phyloP scores from a whole-genome alignment of 2,797 vertebrate species.

The Parambassis ranga region DNA sequence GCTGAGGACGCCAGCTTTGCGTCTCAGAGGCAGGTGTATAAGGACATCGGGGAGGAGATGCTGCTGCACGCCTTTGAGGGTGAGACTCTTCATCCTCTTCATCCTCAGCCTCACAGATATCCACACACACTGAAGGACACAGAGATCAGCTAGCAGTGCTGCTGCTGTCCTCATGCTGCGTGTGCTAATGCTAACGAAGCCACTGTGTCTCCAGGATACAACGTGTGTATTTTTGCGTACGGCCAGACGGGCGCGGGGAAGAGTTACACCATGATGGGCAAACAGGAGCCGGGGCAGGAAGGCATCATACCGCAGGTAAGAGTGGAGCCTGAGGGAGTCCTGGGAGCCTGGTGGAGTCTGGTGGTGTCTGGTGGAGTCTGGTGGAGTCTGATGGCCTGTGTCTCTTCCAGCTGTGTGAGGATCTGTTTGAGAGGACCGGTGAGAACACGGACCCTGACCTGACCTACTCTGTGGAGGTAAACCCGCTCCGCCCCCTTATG shows the following conservation, averaged over 20 bases:
- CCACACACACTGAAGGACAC: too few relatives aligned
- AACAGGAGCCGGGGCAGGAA: constrained; percentile 84
- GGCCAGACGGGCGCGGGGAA: constrained; percentile 91
- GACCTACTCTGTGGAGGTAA: constrained; percentile 88
- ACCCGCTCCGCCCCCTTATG: fast-evolving
- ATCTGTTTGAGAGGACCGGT: constrained; percentile 84
- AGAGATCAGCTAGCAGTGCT: too few relatives aligned
- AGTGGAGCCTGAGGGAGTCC: too few relatives aligned
- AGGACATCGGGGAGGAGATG: constrained; percentile 91
- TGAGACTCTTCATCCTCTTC: background rate
- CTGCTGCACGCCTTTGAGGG: constrained; percentile 88
- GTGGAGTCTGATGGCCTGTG: too few relatives aligned
- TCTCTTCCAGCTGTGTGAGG: constrained; percentile 85
- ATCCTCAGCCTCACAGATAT: too few relatives aligned
- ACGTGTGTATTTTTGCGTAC: constrained; percentile 92
- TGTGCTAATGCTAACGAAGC: background rate
- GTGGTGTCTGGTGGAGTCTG: too few relatives aligned
- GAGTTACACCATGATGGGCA: constrained; percentile 94
- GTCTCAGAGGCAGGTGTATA: constrained; percentile 86
- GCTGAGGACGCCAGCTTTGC: constrained; percentile 84
- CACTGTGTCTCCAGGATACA: constrained; percentile 77
- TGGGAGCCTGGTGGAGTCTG: background rate
- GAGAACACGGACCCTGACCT: constrained; percentile 79
- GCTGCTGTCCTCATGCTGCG: too few relatives aligned
- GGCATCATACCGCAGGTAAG: constrained; percentile 89